Conservation (phyloP, 2,888 invertebrate species). For the Girardia tigrina region DNA sequence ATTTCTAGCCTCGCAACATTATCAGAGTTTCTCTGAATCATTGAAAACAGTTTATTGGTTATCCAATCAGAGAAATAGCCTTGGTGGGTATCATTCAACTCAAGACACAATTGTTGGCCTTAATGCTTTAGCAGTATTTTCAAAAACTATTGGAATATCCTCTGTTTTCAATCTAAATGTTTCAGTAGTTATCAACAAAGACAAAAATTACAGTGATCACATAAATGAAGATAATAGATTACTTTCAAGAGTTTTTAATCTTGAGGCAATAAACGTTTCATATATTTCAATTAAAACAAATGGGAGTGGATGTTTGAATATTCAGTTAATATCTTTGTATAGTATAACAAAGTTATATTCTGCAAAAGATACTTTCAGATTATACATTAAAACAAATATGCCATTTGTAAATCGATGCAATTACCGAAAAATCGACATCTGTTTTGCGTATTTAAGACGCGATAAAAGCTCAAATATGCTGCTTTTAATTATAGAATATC, state of each 20-base stretch:
- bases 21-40: constrained; percentile 34
- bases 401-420: neutral
- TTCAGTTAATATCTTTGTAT: constrained; percentile 26
- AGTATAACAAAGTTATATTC: neutral
- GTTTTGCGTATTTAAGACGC: neutral
- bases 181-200: neutral
- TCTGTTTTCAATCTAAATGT: neutral
- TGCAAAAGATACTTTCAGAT: neutral
- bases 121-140: constrained; percentile 40
- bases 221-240: neutral
- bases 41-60: constrained; percentile 38
- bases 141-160: constrained; percentile 9
- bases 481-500: neutral
- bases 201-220: neutral
- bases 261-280: neutral
- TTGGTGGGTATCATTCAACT: constrained; percentile 40
- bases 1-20: constrained; percentile 37
- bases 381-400: neutral
- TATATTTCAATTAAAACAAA: neutral
- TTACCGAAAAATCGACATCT: neutral
- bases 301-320: neutral
- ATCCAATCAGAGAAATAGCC: constrained; percentile 38
- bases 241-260: neutral
- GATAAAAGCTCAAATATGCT: constrained; percentile 24
- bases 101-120: constrained; percentile 43